These are phyloP conservation scores for Buathra laborator DNA, from an alignment of 2,888 invertebrate genomes.

Conservation along the genomic window DNA sequence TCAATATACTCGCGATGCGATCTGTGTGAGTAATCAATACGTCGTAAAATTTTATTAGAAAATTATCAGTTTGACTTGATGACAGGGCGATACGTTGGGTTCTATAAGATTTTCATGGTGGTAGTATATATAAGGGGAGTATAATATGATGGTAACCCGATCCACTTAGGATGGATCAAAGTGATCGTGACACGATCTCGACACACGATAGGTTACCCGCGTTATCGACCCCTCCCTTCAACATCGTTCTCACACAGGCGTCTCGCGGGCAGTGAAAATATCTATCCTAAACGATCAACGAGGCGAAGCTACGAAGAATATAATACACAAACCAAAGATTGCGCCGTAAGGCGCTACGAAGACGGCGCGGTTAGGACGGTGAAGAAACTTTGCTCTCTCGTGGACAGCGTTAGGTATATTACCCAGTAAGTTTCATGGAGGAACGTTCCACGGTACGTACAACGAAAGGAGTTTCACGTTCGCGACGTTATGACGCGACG, in stretches of 20 bases:
- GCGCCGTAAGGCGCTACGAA: neutral
- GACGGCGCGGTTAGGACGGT: neutral
- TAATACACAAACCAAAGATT: too few species aligned
- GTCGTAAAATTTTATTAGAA: conserved; percentile 54
- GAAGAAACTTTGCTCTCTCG: conserved; percentile 13
- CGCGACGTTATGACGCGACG: conserved; percentile 53
- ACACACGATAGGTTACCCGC: conserved; percentile 56
- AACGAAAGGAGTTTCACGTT: conserved; percentile 49
- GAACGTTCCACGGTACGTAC: neutral
- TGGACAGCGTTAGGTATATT: conserved; percentile 9
- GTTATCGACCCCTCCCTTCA: conserved; percentile 40
- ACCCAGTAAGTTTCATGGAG: neutral
- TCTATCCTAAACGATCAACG: conserved; percentile 1
- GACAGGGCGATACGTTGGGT: conserved; percentile 21
- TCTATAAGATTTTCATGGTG: neutral
- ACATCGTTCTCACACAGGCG: conserved; percentile 14
- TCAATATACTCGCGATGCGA: conserved; percentile 28
- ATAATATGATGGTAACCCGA: conserved; percentile 58
- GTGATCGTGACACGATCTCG: conserved; percentile 62
- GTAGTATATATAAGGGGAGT: conserved; percentile 24
- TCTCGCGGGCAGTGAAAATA: conserved; percentile 7
- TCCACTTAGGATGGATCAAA: conserved; percentile 51
- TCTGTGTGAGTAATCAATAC: conserved; percentile 49
- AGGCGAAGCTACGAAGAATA: neutral
- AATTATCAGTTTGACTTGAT: conserved; percentile 49